Evolutionary conservation across 2,113 vertebrate species (phyloP), one percentile per base, ranked within the genome.

Genomic region (Centropus unirufus): DNA sequence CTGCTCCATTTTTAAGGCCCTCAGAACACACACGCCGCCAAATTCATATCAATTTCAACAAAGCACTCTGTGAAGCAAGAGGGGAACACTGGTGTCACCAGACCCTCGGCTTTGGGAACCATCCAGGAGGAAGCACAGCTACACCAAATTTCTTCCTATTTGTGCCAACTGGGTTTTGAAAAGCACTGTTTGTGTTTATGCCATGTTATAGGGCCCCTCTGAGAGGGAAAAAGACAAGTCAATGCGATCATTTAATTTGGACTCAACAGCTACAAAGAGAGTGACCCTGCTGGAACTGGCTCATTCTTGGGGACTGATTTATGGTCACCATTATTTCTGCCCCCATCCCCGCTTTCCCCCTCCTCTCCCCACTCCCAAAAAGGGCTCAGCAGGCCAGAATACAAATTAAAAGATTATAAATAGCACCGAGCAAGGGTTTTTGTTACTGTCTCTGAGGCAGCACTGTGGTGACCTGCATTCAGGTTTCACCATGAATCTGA

Each of bases 401-500:
- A 93, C 46, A 95, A 96, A 93, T 95, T 75, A 91, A 79, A 92
- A 78, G 32, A 91, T 51, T 91, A 89, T 84, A 95, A 95, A 95
- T 54, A 96, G 77, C 58, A 90, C 32, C 1, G 4, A 82, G 54
- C 59, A 44, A 87, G 29, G 40, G 40, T 0, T 74, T 95, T 95
- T 96, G 91, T 94, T 93, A 83, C 57, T 8, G 5, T 20, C 44
- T 83, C 92, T 64, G 69, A 87, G 58, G 83, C 77, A 78, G 80
- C 57, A 39, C 61, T 20, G 20, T 30, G 32, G n/a, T 87, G 69
- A 92, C 58, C 69, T 32, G 87, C 70, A 78, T 93, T 92, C 59
- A 81, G 86, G 76, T 83, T 97, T 90, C 39, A 24, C 47, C 57
- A 75, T 4, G 4, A 78, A 87, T 92, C 86, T 67, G 26, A 87